phyloP scores from a whole-genome alignment of 2,888 invertebrate genomes.

The Cepaea hortensis region DNA sequence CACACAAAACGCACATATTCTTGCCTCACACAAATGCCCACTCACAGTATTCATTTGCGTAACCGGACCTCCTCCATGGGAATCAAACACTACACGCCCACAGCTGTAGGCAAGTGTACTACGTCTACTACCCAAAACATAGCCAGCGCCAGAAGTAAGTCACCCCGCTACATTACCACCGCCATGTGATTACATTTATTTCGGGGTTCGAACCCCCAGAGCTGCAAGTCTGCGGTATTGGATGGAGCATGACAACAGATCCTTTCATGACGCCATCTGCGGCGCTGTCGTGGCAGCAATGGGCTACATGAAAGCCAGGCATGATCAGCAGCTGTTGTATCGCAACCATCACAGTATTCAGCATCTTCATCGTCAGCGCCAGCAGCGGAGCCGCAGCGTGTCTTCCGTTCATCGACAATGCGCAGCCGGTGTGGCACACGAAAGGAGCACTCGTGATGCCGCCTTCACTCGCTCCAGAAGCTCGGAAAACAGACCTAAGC shows the following conservation, averaged over 20 bases:
- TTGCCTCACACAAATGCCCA: too few relatives aligned
- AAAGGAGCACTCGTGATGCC: neutral
- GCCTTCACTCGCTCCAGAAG: neutral
- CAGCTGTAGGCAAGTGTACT: too few relatives aligned
- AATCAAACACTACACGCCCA: too few relatives aligned
- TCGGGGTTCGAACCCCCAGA: neutral
- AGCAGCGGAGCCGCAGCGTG: too few relatives aligned
- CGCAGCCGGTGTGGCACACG: too few relatives aligned
- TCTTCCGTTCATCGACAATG: too few relatives aligned
- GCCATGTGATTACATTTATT: neutral
- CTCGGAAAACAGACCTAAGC: slow-evolving; percentile 35
- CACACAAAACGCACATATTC: too few relatives aligned
- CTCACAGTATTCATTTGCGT: too few relatives aligned
- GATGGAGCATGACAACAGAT: slow-evolving; percentile 59
- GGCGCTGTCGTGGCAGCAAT: slow-evolving; percentile 68
- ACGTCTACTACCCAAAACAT: too few relatives aligned
- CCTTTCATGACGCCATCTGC: slow-evolving; percentile 69
- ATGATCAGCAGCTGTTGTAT: slow-evolving; percentile 36
- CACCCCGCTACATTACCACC: too few relatives aligned
- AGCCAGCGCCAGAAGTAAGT: too few relatives aligned
- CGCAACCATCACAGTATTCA: neutral
- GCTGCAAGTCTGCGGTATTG: slow-evolving; percentile 23
- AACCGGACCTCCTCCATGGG: too few relatives aligned
- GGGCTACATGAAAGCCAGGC: slow-evolving; percentile 67
- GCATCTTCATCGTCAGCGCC: neutral